Percentiles rank a stretch among this genome's conserved stretches.
These are phyloP conservation scores for Drosophila glabriapex DNA, from an alignment of 2,888 invertebrate species.

Conservation along the genomic window DNA sequence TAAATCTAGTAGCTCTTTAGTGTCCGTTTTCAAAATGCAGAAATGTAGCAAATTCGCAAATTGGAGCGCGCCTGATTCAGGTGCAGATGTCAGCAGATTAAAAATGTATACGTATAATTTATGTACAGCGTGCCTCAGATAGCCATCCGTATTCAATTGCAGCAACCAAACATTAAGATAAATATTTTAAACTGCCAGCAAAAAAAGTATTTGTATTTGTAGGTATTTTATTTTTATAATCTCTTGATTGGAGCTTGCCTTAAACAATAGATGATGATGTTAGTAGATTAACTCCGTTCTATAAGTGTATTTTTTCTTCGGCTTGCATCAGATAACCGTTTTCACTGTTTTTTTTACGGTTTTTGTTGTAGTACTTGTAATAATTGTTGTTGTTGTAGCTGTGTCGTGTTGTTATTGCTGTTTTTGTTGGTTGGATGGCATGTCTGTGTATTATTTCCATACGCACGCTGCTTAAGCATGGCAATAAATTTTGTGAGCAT, in stretches of 20 bases:
- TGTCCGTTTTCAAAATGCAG: neutral
- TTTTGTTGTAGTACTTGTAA: neutral
- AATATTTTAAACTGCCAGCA: neutral
- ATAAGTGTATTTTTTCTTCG: neutral
- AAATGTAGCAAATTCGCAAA: neutral
- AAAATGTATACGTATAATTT: neutral
- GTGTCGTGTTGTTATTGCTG: neutral
- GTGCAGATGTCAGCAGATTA: neutral
- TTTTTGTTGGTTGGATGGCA: conserved; percentile 40
- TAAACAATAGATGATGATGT: neutral
- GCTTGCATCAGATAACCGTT: neutral
- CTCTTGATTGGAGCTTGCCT: neutral
- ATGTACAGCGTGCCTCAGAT: neutral
- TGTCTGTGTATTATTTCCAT: conserved; percentile 76
- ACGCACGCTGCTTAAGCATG: conserved; percentile 76
- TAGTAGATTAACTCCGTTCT: neutral
- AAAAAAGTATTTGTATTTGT: neutral
- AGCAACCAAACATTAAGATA: neutral
- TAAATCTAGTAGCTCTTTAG: neutral
- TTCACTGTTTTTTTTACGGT: neutral
- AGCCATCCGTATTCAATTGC: neutral
- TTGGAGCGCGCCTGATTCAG: neutral
- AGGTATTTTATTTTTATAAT: neutral
- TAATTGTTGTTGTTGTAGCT: conserved; percentile 17
- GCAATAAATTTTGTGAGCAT: conserved; percentile 74